A percentile compares a stretch with the other conserved stretches of the same genome.
Evolutionary conservation across 2,797 vertebrate genomes (phyloP).

Genomic region (Pogonophryne albipinna): DNA sequence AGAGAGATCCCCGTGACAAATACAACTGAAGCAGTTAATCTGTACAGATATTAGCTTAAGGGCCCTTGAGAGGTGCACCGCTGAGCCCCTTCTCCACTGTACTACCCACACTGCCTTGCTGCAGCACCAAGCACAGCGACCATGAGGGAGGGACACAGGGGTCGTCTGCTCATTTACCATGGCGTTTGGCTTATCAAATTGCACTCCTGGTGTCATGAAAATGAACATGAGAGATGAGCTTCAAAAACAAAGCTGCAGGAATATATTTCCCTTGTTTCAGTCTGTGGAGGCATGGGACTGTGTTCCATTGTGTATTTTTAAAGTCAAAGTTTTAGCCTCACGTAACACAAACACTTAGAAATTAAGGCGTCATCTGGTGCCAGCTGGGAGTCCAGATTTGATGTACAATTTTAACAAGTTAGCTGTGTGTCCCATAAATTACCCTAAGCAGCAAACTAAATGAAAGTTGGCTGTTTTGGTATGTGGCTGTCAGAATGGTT

Average conservation of each 20-base stretch:
- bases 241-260: constrained; percentile 66
- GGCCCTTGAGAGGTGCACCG: constrained; percentile 80
- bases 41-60: constrained; percentile 87
- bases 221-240: constrained; percentile 56
- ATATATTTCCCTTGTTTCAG: constrained; percentile 67
- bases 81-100: constrained; percentile 76
- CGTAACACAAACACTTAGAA: constrained; percentile 49
- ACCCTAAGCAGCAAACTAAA: constrained; percentile 74
- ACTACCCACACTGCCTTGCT: constrained; percentile 73
- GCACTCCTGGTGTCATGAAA: constrained; percentile 71
- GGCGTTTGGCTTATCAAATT: constrained; percentile 75
- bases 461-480: constrained; percentile 80
- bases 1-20: constrained; percentile 83
- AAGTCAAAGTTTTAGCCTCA: constrained; percentile 37
- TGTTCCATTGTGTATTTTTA: constrained; percentile 48
- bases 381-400: constrained; percentile 79
- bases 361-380: constrained; percentile 66
- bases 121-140: constrained; percentile 51
- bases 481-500: constrained; percentile 72
- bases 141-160: constrained; percentile 73
- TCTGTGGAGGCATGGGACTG: constrained; percentile 28
- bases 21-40: constrained; percentile 87
- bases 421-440: constrained; percentile 62
- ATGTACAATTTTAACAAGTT: constrained; percentile 79
- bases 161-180: constrained; percentile 79